Evolutionary conservation across 2,797 vertebrate species (phyloP).

Genomic region (Peromyscus eremicus): DNA sequence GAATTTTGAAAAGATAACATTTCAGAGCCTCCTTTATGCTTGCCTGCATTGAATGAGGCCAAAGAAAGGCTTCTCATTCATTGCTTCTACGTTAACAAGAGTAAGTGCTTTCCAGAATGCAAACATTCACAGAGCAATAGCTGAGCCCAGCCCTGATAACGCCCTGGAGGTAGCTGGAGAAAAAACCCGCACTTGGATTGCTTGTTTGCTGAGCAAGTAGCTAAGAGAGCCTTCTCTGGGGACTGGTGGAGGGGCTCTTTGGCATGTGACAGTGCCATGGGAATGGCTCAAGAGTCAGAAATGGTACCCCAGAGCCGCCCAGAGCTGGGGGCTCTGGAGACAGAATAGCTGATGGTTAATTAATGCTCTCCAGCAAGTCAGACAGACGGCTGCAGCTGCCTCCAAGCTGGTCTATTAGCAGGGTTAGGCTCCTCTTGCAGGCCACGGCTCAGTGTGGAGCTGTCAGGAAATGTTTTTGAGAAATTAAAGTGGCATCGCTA

Average conservation of each 20-base stretch:
- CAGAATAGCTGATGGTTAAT: constrained; percentile 26
- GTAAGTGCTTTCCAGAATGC: background rate
- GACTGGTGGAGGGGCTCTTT: background rate
- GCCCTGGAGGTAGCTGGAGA: constrained; percentile 28
- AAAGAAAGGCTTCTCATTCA: constrained; percentile 19
- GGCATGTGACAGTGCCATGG: background rate
- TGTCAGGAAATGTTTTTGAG: constrained; percentile 56
- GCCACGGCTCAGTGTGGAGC: background rate
- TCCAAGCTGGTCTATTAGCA: background rate
- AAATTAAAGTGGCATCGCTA: constrained; percentile 62
- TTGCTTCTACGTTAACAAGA: background rate
- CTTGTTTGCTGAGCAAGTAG: background rate
- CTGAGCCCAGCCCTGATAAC: constrained; percentile 38
- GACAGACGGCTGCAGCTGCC: constrained; percentile 48
- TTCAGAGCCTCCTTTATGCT: constrained; percentile 51
- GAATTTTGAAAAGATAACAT: constrained; percentile 56
- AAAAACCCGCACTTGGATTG: background rate
- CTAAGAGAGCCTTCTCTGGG: background rate
- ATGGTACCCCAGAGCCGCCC: background rate
- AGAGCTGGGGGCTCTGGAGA: background rate
- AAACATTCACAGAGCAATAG: background rate
- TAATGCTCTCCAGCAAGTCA: background rate
- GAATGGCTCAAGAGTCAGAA: background rate
- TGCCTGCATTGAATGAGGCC: background rate
- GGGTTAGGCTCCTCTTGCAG: background rate